These are phyloP conservation scores for Ichneumon xanthorius DNA, from an alignment of 2,888 invertebrate genomes.

Conservation along the genomic window DNA sequence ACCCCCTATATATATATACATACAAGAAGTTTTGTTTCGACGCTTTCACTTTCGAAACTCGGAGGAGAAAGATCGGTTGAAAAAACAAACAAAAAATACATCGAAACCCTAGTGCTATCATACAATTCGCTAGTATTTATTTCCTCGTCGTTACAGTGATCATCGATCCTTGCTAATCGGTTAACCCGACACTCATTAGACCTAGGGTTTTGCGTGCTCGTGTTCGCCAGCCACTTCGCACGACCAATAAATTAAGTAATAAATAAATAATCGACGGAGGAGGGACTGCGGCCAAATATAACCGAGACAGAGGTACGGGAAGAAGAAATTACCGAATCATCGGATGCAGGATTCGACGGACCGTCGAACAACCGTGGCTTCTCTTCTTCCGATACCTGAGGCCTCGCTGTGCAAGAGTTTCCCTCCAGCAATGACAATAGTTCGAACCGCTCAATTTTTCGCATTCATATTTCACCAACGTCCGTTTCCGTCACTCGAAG, in stretches of 20 bases:
- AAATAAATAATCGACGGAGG: constrained; percentile 56
- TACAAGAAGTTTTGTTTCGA: neutral
- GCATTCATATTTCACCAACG: constrained; percentile 31
- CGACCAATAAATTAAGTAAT: constrained; percentile 52
- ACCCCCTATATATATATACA: neutral
- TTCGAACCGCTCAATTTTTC: neutral
- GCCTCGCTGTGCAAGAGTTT: neutral
- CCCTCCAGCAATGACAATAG: neutral
- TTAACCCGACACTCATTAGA: constrained; percentile 5
- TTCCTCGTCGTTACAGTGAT: constrained; percentile 20
- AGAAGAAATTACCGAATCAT: constrained; percentile 18
- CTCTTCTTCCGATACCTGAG: constrained; percentile 39
- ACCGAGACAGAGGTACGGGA: constrained; percentile 27
- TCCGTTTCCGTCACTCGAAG: constrained; percentile 18
- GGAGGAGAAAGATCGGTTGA: neutral
- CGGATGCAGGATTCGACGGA: neutral
- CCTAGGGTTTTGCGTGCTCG: neutral
- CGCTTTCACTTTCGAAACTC: constrained; percentile 45
- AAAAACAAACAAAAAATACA: neutral
- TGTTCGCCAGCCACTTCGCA: neutral
- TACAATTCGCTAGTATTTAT: constrained; percentile 28
- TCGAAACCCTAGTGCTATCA: neutral
- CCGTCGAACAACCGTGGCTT: neutral
- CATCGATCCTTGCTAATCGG: neutral
- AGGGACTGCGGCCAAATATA: constrained; percentile 10